These are phyloP conservation scores for Eristalinus aeneus DNA, from an alignment of 2,888 invertebrate genomes.

Conservation along the genomic window DNA sequence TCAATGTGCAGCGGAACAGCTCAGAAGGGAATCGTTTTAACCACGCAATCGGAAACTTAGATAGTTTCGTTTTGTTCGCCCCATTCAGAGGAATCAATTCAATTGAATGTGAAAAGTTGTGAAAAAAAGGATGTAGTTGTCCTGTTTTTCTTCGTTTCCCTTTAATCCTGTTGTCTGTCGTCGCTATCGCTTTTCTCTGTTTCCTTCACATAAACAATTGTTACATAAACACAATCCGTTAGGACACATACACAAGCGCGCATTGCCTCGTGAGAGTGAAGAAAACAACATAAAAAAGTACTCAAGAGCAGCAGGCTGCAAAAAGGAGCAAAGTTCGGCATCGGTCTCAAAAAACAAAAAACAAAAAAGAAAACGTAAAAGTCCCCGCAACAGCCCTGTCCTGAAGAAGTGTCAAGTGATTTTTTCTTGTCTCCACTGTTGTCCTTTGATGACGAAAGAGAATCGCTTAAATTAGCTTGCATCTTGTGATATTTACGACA, in stretches of 20 bases:
- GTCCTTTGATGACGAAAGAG: neutral
- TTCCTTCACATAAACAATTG: slow-evolving; percentile 59
- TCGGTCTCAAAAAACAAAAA: slow-evolving; percentile 28
- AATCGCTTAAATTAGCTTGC: neutral
- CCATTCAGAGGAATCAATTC: slow-evolving; percentile 45
- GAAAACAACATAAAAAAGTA: slow-evolving; percentile 6
- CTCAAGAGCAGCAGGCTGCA: slow-evolving; percentile 16
- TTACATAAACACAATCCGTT: slow-evolving; percentile 62
- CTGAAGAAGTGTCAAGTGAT: slow-evolving; percentile 30
- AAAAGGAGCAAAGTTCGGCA: slow-evolving; percentile 44
- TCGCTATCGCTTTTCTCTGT: slow-evolving; percentile 34
- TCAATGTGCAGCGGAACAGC: slow-evolving; percentile 29
- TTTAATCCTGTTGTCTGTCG: slow-evolving; percentile 5
- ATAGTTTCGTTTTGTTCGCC: neutral
- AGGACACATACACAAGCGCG: neutral
- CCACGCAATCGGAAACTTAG: slow-evolving; percentile 46
- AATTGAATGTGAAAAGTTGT: slow-evolving; percentile 15
- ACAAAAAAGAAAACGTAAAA: slow-evolving; percentile 1
- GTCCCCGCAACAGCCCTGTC: neutral
- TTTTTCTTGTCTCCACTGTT: neutral
- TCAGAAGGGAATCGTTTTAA: slow-evolving; percentile 15
- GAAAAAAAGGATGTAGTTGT: slow-evolving; percentile 41
- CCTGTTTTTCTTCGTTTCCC: slow-evolving; percentile 30
- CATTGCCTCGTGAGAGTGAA: slow-evolving; percentile 37
- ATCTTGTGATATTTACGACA: neutral